Percentiles rank a stretch among this genome's conserved stretches.
These are phyloP conservation scores for Andrena flavipes DNA, from an alignment of 2,888 invertebrate genomes.

Conservation along the genomic window DNA sequence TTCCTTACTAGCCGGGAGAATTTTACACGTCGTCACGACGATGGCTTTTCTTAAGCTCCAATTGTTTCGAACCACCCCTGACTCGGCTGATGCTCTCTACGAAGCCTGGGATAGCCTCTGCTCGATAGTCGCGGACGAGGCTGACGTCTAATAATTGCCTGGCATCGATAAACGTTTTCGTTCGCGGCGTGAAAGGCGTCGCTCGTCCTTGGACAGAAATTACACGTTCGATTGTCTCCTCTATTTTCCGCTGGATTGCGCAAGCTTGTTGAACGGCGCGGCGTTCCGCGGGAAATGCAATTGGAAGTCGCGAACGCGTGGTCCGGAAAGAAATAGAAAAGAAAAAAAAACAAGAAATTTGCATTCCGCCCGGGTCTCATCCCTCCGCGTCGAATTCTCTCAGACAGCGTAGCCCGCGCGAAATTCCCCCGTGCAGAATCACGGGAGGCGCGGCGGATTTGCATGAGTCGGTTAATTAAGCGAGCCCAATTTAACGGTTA, in stretches of 20 bases:
- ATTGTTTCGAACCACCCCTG: not conserved
- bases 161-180: constrained; percentile 16
- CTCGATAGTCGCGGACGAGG: not conserved
- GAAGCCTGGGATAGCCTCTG: not conserved
- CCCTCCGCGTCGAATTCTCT: constrained; percentile 27
- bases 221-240: constrained; percentile 23
- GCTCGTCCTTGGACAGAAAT: constrained; percentile 37
- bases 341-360: constrained; percentile 31
- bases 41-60: not conserved
- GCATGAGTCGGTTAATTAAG: constrained; percentile 62
- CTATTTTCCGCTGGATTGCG: constrained; percentile 27
- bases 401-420: not conserved
- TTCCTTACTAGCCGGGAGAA: constrained; percentile 16
- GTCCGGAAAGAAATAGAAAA: not conserved
- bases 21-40: not conserved
- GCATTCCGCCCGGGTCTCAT: constrained; percentile 40
- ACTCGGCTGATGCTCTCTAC: constrained; percentile 14
- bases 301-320: constrained; percentile 11
- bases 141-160: not conserved
- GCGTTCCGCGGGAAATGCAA: constrained; percentile 27
- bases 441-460: constrained; percentile 49
- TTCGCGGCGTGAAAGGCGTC: not conserved
- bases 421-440: not conserved
- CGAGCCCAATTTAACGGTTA: constrained; percentile 52
- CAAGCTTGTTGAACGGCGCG: not conserved